phyloP scores from a whole-genome alignment of 1,140 invertebrate species.

The Chymomyza costata region DNA sequence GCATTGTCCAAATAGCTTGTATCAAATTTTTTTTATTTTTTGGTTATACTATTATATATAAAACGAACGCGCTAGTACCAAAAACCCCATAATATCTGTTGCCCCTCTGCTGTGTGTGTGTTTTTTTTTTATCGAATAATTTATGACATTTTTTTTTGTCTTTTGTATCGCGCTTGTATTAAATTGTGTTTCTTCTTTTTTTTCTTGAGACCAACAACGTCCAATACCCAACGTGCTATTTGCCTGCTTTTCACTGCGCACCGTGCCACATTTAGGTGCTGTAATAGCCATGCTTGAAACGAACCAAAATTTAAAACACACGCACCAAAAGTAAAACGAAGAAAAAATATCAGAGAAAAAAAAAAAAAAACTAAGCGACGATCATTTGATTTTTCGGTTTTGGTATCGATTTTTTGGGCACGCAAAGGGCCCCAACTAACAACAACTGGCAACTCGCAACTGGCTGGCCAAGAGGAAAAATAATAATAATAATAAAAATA shows the following conservation, averaged over 20 bases:
- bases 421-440: too few species aligned
- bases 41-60: constrained; percentile 33
- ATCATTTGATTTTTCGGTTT: constrained; percentile 52
- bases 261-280: too few species aligned
- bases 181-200: too few species aligned
- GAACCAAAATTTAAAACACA: constrained; percentile 65
- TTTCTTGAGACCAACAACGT: constrained; percentile 17
- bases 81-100: constrained; percentile 36
- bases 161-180: constrained; percentile 72
- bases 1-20: too few species aligned
- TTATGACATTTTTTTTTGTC: constrained; percentile 74
- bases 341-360: constrained; percentile 1
- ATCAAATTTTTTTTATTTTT: too few species aligned
- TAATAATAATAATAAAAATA: constrained; percentile 73
- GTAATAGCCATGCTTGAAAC: constrained; percentile 27
- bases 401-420: constrained; percentile 48
- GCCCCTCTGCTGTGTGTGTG: constrained; percentile 41
- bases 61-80: constrained; percentile 37
- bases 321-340: constrained; percentile 51
- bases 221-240: constrained; percentile 6
- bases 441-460: too few species aligned
- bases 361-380: constrained; percentile 44
- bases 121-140: constrained; percentile 56
- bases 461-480: constrained; percentile 36
- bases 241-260: constrained; percentile 54